Percentiles rank a stretch among this genome's conserved stretches.
These are phyloP conservation scores for Crenuchus spilurus DNA, from an alignment of 2,797 vertebrate species.

Conservation along the genomic window DNA sequence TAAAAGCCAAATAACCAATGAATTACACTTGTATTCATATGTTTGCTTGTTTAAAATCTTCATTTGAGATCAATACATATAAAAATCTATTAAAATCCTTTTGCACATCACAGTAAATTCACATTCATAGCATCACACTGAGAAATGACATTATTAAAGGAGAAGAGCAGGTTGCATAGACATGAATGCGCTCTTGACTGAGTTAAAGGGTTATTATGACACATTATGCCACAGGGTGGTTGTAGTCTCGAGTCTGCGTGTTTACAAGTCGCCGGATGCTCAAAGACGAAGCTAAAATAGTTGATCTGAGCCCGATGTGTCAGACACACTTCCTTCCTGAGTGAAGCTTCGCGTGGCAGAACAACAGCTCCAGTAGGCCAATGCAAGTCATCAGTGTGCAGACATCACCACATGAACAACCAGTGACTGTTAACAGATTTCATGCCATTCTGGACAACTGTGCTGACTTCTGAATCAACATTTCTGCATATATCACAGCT, in stretches of 20 bases:
- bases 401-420: constrained; percentile 8
- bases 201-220: background rate
- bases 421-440: background rate
- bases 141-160: no score
- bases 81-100: no score
- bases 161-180: no score
- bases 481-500: no score
- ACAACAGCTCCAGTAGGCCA: constrained; percentile 28
- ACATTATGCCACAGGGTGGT: background rate
- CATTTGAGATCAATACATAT: no score
- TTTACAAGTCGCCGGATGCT: constrained; percentile 5
- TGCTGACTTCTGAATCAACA: background rate
- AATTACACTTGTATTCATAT: no score
- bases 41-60: no score
- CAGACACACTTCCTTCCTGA: constrained; percentile 48
- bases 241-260: background rate
- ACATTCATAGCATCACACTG: no score
- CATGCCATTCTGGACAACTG: background rate
- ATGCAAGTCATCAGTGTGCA: constrained; percentile 19
- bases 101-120: no score
- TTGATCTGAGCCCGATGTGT: constrained; percentile 22
- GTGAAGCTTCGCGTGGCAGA: constrained; percentile 29
- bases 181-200: no score
- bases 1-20: no score
- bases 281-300: constrained; percentile 26